Evolutionary conservation across 2,888 invertebrate genomes (phyloP).

Genomic region (Oxystoma pomonae): DNA sequence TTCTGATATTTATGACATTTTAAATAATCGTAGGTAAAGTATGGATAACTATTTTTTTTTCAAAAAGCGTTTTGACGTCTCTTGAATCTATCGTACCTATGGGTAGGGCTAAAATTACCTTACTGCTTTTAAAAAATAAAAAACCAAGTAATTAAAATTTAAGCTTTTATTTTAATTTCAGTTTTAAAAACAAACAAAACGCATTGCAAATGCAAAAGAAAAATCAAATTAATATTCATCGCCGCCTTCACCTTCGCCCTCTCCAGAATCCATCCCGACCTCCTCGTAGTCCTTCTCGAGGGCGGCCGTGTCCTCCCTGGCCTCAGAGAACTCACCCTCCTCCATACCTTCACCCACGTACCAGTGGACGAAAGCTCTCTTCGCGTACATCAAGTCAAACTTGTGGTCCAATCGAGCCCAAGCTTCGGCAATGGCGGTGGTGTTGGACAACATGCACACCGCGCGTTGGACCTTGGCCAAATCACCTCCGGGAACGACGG

Average conservation of each 20-base stretch:
- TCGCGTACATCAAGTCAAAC: conserved; percentile 85
- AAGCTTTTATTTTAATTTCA: too few relatives aligned
- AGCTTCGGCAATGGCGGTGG: conserved; percentile 91
- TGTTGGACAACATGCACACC: conserved; percentile 97
- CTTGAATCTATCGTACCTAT: too few relatives aligned
- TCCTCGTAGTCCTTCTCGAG: conserved; percentile 68
- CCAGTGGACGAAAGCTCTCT: conserved; percentile 97
- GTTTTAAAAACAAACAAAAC: neutral
- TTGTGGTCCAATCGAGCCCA: conserved; percentile 91
- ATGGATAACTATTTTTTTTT: too few relatives aligned
- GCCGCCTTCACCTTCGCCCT: conserved; percentile 43
- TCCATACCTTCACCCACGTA: conserved; percentile 85
- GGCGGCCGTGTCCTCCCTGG: conserved; percentile 63
- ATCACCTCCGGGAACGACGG: conserved; percentile 90
- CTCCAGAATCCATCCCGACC: conserved; percentile 59
- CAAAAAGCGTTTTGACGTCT: too few relatives aligned
- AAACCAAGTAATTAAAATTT: too few relatives aligned
- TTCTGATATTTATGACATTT: too few relatives aligned
- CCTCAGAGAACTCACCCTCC: conserved; percentile 84
- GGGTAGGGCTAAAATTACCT: too few relatives aligned
- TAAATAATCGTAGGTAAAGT: too few relatives aligned
- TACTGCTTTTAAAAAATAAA: too few relatives aligned
- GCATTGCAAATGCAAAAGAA: neutral
- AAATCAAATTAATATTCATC: conserved; percentile 23
- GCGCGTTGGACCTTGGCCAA: conserved; percentile 92